Conservation (phyloP, 92 coral and sea anemone genomes). For the Metridium senile region DNA sequence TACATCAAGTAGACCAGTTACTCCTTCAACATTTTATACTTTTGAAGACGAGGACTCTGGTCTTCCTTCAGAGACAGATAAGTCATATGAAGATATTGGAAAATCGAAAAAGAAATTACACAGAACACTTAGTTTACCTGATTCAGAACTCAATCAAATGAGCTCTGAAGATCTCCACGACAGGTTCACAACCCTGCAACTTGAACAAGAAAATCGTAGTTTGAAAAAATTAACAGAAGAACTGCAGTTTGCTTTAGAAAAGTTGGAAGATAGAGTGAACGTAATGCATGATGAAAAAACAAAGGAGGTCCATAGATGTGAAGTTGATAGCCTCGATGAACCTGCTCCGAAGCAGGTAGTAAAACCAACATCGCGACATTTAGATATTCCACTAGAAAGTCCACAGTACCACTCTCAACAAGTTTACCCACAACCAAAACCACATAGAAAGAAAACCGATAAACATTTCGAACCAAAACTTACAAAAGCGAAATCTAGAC, state of each 20-base stretch:
- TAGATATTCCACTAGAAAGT: slow-evolving; percentile 33
- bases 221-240: slow-evolving; percentile 86
- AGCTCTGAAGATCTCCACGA: slow-evolving; percentile 85
- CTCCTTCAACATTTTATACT: slow-evolving; percentile 78
- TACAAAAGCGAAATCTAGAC: slow-evolving; percentile 7
- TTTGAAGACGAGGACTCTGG: slow-evolving; percentile 91
- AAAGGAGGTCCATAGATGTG: slow-evolving; percentile 61
- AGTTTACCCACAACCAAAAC: not conserved
- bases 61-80: slow-evolving; percentile 87
- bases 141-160: slow-evolving; percentile 82
- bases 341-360: slow-evolving; percentile 16
- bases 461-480: slow-evolving; percentile 2
- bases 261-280: slow-evolving; percentile 85
- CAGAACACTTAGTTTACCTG: slow-evolving; percentile 95
- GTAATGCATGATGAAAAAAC: slow-evolving; percentile 68
- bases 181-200: slow-evolving; percentile 86
- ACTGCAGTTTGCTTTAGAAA: slow-evolving; percentile 90
- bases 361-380: slow-evolving; percentile 17
- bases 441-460: slow-evolving; percentile 18
- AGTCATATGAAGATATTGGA: slow-evolving; percentile 69
- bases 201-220: slow-evolving; percentile 94
- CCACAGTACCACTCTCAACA: slow-evolving; percentile 8
- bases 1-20: slow-evolving; percentile 76
- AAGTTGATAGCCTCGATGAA: slow-evolving; percentile 69
- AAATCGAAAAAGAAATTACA: slow-evolving; percentile 83